Conservation (phyloP, 2,113 vertebrate genomes). For the Galbula dea region DNA sequence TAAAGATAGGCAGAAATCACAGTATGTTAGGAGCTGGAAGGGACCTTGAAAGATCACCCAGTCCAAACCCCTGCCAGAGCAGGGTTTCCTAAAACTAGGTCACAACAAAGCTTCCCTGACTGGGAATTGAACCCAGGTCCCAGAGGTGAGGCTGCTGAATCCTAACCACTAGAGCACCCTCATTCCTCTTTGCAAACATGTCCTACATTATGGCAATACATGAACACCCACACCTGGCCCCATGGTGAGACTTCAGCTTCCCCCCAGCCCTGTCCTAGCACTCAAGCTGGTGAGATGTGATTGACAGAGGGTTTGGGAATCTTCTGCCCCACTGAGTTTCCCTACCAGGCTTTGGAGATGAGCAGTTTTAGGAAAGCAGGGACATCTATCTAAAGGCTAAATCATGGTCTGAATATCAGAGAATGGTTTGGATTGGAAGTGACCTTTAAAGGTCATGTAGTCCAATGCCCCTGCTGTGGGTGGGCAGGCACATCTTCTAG, state of each 20-base stretch:
- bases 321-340: not conserved
- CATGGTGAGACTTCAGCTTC: not conserved
- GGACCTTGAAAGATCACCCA: too few species aligned
- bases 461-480: not conserved
- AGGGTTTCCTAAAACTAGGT: too few species aligned
- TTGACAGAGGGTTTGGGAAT: not conserved
- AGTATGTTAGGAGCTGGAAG: too few species aligned
- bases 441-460: not conserved
- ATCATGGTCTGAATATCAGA: not conserved
- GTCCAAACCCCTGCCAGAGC: too few species aligned
- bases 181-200: slow-evolving; percentile 1
- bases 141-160: too few species aligned
- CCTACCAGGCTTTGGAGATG: not conserved
- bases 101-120: too few species aligned
- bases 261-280: not conserved
- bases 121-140: too few species aligned
- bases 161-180: too few species aligned
- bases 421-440: not conserved
- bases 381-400: not conserved
- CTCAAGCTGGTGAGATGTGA: not conserved
- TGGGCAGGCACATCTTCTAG: not conserved
- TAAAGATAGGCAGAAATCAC: slow-evolving; percentile 5
- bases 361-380: not conserved
- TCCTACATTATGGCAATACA: not conserved
- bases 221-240: not conserved